Evolutionary conservation across 2,113 vertebrate genomes (phyloP), one percentile per base, ranked within the genome.

Genomic region (Hymenochirus boettgeri): DNA sequence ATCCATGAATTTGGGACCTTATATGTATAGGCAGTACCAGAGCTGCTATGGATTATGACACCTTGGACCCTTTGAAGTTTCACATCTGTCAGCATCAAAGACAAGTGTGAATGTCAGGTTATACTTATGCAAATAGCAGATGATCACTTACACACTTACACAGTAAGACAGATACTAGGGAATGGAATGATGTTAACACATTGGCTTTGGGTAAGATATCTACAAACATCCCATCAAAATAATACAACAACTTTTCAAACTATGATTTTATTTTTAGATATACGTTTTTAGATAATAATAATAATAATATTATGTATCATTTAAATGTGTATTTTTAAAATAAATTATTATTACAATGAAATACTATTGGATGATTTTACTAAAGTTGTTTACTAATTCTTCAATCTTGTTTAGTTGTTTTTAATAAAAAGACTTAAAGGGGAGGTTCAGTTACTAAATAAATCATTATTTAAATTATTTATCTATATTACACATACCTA

Each of bases 41-140:
- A 48, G 19, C 18, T 48, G 18, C 22, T 7, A 46, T 21, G 18
- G 46, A 80, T n/a, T n/a, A n/a, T n/a, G n/a, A n/a, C n/a, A n/a
- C n/a, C n/a, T n/a, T n/a, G n/a, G n/a, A n/a, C n/a, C n/a, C n/a
- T n/a, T n/a, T n/a, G n/a, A n/a, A n/a, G 74, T 79, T 76, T 78
- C 73, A 75, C 79, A 79, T 75, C 85, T 77, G 77, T 70, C 79
- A 81, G 73, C 76, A 63, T 71, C 39, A 67, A 72, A 70, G 39
- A 23, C 46, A 5, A 22, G 12, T 19, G 46, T 19, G 19, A 21
- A 3, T 6, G 5, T n/a, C 13, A n/a, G 21, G 46, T 42, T 15
- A 18, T 42, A 42, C 39, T 42, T n/a, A 42, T 42, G 33, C 9
- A 12, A 35, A 35, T 42, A n/a, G 6, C 39, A 2, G 39, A 6